A percentile compares a stretch with the other conserved stretches of the same genome.
These are phyloP conservation scores for Asobara japonica DNA, from an alignment of 1,140 invertebrate genomes.

Conservation along the genomic window DNA sequence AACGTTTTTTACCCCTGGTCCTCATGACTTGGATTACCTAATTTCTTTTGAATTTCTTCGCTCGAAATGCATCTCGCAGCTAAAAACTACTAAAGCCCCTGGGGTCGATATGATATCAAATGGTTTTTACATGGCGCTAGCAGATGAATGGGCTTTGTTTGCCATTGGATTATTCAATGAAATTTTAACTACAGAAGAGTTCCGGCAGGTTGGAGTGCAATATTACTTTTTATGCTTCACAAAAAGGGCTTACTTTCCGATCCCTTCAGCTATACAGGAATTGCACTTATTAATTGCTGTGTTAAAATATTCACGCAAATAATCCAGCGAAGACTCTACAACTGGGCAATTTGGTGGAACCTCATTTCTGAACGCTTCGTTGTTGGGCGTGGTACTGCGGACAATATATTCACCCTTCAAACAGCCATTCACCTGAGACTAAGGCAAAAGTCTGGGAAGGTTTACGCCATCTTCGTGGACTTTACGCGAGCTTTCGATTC, in stretches of 20 bases:
- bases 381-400: constrained; percentile 7
- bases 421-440: neutral
- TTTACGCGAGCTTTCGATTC: constrained; percentile 34
- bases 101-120: neutral
- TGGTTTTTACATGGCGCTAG: neutral
- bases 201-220: neutral
- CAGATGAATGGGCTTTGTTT: neutral
- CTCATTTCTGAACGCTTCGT: constrained; percentile 16
- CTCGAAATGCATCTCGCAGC: neutral
- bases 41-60: neutral
- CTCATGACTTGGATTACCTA: neutral
- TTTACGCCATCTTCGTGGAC: neutral
- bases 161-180: neutral
- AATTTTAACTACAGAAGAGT: neutral
- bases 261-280: neutral
- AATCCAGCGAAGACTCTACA: neutral
- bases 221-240: constrained; percentile 3
- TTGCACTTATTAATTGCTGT: neutral
- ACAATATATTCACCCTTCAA: constrained; percentile 28
- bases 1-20: neutral
- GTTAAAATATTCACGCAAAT: constrained; percentile 6
- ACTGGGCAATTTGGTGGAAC: neutral
- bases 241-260: neutral
- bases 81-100: neutral
- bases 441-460: neutral